Evolutionary conservation across 2,888 invertebrate genomes (phyloP), one percentile per base, ranked within the genome.

Genomic region (Melinopterus prodromus): DNA sequence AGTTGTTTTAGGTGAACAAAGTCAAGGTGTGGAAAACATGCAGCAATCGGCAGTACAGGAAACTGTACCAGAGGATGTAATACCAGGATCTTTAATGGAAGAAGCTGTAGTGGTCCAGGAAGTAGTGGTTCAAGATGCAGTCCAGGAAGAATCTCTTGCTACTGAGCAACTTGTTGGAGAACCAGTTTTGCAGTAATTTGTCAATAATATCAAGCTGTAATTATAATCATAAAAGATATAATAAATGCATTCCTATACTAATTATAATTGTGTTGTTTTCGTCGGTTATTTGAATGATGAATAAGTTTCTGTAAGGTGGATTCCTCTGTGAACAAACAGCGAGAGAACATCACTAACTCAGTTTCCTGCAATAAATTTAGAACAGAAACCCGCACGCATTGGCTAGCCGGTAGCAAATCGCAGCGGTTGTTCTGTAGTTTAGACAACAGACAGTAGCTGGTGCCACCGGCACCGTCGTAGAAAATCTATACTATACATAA

Each of bases 141-240:
- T 6, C 16, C 6, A 35, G 35, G 35, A 74, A 15, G 9, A 26
- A 74, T 9, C 53, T 9, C 26, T 15, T 15, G 71, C 16, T 15
- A 3, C 12, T 16, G 71, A 71, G 35, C 71, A 71, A 71, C 71
- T 35, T 26, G 35, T 71, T 71, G 71, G 16, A n/a, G 71, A 71
- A 2, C 6, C 15, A 26, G 26, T 3, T 26, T 26, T 26, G 26
- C 26, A 26, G 26, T 26, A 26, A 26, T 26, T 26, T 26, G 26
- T 26, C 26, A n/a, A n/a, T n/a, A n/a, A n/a, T n/a, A n/a, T n/a
- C n/a, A 26, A 26, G 26, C 26, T 26, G 26, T 26, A 26, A 26
- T 26, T 26, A 26, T 26, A 26, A 26, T 26, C 26, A 26, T 26
- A 26, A 26, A 26, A 26, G 26, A 26, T 26, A 26, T 26, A 26